phyloP scores from a whole-genome alignment of 2,113 vertebrate species.

The Acanthochromis polyacanthus region DNA sequence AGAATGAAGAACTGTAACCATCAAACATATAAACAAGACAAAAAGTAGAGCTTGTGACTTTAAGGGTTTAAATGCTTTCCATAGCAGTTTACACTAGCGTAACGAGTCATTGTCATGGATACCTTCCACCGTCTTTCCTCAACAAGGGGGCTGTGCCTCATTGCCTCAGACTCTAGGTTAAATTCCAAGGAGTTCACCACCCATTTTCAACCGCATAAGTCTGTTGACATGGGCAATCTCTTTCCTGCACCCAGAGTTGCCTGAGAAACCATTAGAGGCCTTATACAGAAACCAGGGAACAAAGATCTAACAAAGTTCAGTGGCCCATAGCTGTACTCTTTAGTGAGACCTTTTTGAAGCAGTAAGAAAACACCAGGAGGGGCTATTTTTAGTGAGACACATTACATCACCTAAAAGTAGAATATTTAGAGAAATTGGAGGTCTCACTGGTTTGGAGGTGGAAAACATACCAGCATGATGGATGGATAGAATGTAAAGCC shows the following conservation, averaged over 20 bases:
- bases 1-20: neutral
- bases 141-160: conserved; percentile 12
- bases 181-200: conserved; percentile 48
- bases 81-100: neutral
- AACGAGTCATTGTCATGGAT: conserved; percentile 58
- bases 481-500: neutral
- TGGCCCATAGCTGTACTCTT: neutral
- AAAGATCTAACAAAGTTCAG: neutral
- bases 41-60: neutral
- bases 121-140: conserved; percentile 24
- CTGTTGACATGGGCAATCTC: conserved; percentile 15
- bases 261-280: conserved; percentile 38
- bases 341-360: neutral
- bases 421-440: neutral
- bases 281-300: conserved; percentile 44
- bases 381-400: neutral
- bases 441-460: neutral
- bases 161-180: conserved; percentile 13
- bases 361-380: neutral
- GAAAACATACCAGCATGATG: neutral
- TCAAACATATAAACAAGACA: neutral
- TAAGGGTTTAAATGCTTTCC: neutral
- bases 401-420: neutral
- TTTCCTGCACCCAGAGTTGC: conserved; percentile 50
- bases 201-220: neutral